These are phyloP conservation scores for Podarcis cretensis DNA, from an alignment of 2,113 vertebrate species.

Conservation along the genomic window DNA sequence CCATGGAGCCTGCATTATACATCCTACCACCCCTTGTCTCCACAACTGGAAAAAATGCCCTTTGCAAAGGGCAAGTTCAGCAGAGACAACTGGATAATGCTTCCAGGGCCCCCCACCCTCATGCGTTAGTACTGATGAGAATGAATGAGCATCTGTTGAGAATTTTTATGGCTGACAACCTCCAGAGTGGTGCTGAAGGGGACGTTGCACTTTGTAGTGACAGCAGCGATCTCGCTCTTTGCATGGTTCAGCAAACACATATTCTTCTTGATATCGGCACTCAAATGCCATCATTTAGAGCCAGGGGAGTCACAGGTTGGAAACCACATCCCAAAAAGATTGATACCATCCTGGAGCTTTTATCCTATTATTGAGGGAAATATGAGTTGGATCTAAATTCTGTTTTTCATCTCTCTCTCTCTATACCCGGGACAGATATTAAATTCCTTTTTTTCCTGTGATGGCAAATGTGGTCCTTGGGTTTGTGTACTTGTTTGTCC, in stretches of 20 bases:
- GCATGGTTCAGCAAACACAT: background rate
- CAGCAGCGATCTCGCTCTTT: background rate
- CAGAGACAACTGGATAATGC: background rate
- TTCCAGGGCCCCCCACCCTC: background rate
- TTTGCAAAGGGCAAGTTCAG: background rate
- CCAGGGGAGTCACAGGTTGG: background rate
- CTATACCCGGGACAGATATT: background rate
- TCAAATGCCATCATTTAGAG: slow-evolving; percentile 7
- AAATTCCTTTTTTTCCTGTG: background rate
- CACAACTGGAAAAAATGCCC: background rate
- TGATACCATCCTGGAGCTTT: background rate
- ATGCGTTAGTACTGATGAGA: background rate
- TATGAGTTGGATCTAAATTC: background rate
- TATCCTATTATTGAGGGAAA: background rate
- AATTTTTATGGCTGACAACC: background rate
- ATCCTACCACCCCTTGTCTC: background rate
- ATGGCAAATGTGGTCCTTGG: background rate
- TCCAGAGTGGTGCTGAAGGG: background rate
- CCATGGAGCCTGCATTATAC: background rate
- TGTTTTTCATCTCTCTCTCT: background rate
- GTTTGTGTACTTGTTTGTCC: background rate
- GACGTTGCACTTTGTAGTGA: background rate
- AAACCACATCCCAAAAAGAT: background rate
- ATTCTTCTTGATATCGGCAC: background rate
- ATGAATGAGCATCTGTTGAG: background rate